Percentiles rank a stretch among this genome's conserved stretches.
Evolutionary conservation across 2,113 vertebrate species (phyloP).

Genomic region (Scolopax mira): DNA sequence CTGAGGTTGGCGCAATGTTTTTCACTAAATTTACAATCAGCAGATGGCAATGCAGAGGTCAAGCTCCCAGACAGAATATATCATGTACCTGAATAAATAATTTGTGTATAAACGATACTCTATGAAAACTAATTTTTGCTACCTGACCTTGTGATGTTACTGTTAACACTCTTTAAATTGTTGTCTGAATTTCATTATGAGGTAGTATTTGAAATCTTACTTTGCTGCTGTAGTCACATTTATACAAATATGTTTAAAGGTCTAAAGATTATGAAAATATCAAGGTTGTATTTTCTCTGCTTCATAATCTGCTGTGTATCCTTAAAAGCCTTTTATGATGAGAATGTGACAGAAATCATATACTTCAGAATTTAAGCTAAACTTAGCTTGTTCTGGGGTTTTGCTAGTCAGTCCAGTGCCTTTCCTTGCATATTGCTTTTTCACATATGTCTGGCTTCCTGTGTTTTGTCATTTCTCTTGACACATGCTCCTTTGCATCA

Average conservation of each 20-base stretch:
- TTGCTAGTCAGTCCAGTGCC: background rate
- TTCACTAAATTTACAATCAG: slow-evolving; percentile 43
- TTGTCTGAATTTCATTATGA: background rate
- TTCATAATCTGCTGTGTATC: background rate
- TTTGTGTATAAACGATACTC: background rate
- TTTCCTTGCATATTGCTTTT: background rate
- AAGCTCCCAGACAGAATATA: background rate
- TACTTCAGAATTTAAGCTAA: background rate
- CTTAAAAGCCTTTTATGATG: background rate
- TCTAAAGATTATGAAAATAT: background rate
- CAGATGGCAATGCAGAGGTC: slow-evolving; percentile 49
- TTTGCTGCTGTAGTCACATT: background rate
- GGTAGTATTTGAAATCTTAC: background rate
- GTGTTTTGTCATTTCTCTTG: background rate
- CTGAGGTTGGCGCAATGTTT: background rate
- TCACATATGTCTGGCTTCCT: background rate
- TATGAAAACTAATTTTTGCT: slow-evolving; percentile 10
- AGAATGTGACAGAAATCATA: background rate
- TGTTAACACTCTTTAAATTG: background rate
- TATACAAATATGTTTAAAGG: background rate
- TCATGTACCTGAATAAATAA: slow-evolving; percentile 34
- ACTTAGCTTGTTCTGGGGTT: background rate
- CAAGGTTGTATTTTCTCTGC: background rate
- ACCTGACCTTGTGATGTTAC: background rate
- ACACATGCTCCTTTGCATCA: background rate